These are phyloP conservation scores for Onychostoma macrolepis DNA, from an alignment of 2,113 vertebrate genomes.

Conservation along the genomic window DNA sequence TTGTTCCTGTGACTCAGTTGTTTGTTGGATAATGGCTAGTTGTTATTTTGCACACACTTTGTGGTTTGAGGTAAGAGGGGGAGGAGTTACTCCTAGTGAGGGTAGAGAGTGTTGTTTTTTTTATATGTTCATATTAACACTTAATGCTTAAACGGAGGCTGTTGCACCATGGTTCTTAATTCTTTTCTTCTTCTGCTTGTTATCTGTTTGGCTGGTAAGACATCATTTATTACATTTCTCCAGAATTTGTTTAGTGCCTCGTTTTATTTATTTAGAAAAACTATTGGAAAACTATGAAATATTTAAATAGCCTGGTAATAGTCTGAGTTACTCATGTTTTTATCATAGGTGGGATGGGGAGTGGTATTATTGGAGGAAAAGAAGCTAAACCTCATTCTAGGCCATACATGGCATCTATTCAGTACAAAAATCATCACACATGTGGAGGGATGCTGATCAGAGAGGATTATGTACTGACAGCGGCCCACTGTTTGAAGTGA, in stretches of 20 bases:
- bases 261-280: neutral
- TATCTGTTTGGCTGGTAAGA: conserved; percentile 27
- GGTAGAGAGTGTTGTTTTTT: neutral
- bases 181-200: neutral
- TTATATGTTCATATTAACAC: no score
- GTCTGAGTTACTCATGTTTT: neutral
- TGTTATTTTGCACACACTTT: neutral
- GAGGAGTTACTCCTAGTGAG: neutral
- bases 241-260: neutral
- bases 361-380: conserved; percentile 77
- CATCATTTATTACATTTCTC: neutral
- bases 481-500: conserved; percentile 65
- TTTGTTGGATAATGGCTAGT: neutral
- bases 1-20: neutral
- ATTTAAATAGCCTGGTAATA: neutral
- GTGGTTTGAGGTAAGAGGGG: neutral
- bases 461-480: conserved; percentile 69
- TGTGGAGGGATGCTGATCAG: conserved; percentile 73
- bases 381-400: conserved; percentile 74
- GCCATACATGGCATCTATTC: conserved; percentile 82
- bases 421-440: neutral
- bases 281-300: neutral
- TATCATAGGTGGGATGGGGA: conserved; percentile 66
- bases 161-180: neutral
- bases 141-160: neutral